These are phyloP conservation scores for Agapornis roseicollis DNA, from an alignment of 2,113 vertebrate species.

Conservation along the genomic window DNA sequence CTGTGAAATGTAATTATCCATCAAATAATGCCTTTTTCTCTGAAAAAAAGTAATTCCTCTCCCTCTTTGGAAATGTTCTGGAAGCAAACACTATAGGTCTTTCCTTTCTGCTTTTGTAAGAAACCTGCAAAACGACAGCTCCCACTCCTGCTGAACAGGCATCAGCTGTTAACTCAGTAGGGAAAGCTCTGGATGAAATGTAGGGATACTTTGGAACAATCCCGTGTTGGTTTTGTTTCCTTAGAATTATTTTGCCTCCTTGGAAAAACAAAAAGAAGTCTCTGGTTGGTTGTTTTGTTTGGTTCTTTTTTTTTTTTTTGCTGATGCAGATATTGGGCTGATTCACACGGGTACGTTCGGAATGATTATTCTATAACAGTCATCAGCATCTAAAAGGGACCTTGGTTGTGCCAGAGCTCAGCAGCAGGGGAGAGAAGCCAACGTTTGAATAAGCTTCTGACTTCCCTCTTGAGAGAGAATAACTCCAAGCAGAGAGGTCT, in stretches of 20 bases:
- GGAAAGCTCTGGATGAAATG: constrained; percentile 40
- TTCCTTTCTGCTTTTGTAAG: constrained; percentile 41
- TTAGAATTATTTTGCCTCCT: constrained; percentile 30
- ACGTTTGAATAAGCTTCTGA: background rate
- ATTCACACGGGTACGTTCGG: background rate
- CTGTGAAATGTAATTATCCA: constrained; percentile 39
- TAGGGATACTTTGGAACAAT: constrained; percentile 29
- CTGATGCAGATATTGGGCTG: constrained; percentile 35
- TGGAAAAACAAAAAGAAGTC: background rate
- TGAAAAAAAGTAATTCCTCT: constrained; percentile 18
- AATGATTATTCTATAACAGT: constrained; percentile 35
- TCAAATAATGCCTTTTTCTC: constrained; percentile 39
- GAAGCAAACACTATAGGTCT: constrained; percentile 23
- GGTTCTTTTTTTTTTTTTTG: too few relatives aligned
- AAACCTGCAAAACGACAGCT: constrained; percentile 37
- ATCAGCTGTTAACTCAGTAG: constrained; percentile 15
- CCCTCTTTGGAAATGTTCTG: constrained; percentile 30
- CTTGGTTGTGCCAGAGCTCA: background rate
- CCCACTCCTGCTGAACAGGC: constrained; percentile 10
- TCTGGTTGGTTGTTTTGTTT: too few relatives aligned
- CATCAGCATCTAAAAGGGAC: constrained; percentile 26
- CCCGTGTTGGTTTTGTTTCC: background rate
- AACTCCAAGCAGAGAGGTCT: background rate
- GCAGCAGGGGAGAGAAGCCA: background rate
- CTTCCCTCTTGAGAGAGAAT: background rate